Evolutionary conservation across 2,888 invertebrate genomes (phyloP).

Genomic region (Philonicus albiceps): DNA sequence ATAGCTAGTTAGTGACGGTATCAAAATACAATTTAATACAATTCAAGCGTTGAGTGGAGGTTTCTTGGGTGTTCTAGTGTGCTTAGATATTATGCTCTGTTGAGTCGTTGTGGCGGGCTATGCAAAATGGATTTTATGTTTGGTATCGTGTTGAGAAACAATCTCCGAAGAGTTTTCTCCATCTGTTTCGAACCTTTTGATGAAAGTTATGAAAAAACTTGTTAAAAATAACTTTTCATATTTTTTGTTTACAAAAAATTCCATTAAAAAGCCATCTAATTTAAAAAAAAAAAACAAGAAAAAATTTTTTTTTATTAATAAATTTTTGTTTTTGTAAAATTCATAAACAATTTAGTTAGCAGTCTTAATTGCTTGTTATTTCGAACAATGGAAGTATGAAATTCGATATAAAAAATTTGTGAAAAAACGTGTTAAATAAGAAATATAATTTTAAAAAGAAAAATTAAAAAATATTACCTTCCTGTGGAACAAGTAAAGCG

Average conservation of each 20-base stretch:
- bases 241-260: background rate
- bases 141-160: constrained; percentile 1
- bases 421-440: background rate
- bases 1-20: background rate
- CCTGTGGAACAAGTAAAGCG: constrained; percentile 28
- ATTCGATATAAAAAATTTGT: background rate
- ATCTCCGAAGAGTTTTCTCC: constrained; percentile 13
- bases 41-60: background rate
- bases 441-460: background rate
- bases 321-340: background rate
- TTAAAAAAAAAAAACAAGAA: background rate
- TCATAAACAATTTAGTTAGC: background rate
- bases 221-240: background rate
- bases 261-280: background rate
- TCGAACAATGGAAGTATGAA: background rate
- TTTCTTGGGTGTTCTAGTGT: background rate
- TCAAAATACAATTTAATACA: background rate
- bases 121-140: constrained; percentile 21
- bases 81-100: background rate
- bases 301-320: background rate
- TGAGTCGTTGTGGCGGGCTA: background rate
- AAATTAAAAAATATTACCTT: background rate
- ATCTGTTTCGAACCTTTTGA: constrained; percentile 17
- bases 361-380: background rate
- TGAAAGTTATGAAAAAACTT: background rate